These are phyloP conservation scores for Drosophila koepferae DNA, from an alignment of 2,888 invertebrate species.

Conservation along the genomic window DNA sequence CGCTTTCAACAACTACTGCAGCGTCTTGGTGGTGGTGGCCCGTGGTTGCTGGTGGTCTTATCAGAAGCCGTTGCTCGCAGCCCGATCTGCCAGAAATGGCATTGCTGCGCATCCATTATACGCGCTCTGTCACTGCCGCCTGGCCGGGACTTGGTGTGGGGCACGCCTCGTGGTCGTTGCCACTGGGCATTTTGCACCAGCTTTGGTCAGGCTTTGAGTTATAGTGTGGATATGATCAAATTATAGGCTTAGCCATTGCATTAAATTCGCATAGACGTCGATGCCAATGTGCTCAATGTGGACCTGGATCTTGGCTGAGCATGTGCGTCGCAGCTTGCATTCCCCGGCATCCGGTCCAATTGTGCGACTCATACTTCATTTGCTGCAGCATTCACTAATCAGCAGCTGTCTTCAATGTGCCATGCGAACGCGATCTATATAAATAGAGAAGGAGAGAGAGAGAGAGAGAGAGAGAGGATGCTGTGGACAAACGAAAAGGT, in stretches of 20 bases:
- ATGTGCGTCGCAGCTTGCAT: slow-evolving; percentile 38
- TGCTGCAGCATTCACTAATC: slow-evolving; percentile 14
- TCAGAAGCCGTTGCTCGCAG: slow-evolving; percentile 83
- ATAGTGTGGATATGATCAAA: slow-evolving; percentile 81
- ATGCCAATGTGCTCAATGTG: slow-evolving; percentile 8
- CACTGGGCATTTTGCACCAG: slow-evolving; percentile 73
- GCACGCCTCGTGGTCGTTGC: slow-evolving; percentile 51
- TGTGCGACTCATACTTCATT: slow-evolving; percentile 25
- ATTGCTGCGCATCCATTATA: slow-evolving; percentile 78
- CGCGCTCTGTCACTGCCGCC: slow-evolving; percentile 59
- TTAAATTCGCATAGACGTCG: slow-evolving; percentile 78
- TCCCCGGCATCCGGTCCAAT: slow-evolving; percentile 60
- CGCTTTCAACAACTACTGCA: slow-evolving; percentile 80
- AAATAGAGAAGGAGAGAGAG: neutral
- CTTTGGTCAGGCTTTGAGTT: slow-evolving; percentile 61
- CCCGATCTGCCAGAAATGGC: slow-evolving; percentile 79
- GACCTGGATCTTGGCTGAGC: slow-evolving; percentile 27
- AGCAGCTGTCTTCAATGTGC: slow-evolving; percentile 17
- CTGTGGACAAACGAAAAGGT: slow-evolving; percentile 11
- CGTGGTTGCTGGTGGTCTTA: slow-evolving; percentile 82
- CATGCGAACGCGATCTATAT: slow-evolving; percentile 2
- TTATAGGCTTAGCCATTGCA: slow-evolving; percentile 75
- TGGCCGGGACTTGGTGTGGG: slow-evolving; percentile 26
- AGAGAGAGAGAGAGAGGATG: neutral
- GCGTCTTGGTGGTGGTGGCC: slow-evolving; percentile 8